These are phyloP conservation scores for Oppia nitens DNA, from an alignment of 1,140 invertebrate species.

Conservation along the genomic window DNA sequence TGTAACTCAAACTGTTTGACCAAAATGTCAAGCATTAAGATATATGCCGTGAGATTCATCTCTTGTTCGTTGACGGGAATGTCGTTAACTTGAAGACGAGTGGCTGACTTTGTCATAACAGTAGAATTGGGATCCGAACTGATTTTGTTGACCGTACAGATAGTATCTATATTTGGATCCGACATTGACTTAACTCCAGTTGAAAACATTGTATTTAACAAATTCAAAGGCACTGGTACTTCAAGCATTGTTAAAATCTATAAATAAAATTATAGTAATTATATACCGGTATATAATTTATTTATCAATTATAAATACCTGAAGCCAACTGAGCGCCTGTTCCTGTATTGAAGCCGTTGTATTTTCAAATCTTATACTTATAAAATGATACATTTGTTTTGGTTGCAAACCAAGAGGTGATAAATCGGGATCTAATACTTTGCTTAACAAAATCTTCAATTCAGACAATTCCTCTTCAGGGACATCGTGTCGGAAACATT, in stretches of 20 bases:
- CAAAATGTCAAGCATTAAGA: constrained; percentile 87
- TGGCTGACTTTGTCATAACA: neutral
- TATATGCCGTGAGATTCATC: constrained; percentile 60
- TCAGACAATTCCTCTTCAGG: constrained; percentile 77
- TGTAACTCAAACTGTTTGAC: constrained; percentile 93
- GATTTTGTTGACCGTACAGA: neutral
- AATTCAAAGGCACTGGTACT: constrained; percentile 64
- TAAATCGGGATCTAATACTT: constrained; percentile 91
- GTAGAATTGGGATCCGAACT: neutral
- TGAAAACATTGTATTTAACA: constrained; percentile 73
- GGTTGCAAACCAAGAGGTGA: constrained; percentile 83
- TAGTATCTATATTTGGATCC: neutral
- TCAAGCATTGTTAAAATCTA: constrained; percentile 68
- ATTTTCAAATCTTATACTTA: constrained; percentile 65
- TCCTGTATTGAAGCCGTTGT: constrained; percentile 71
- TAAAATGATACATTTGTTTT: constrained; percentile 86
- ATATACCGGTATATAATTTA: too few relatives aligned
- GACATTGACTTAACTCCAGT: constrained; percentile 43
- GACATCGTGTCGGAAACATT: constrained; percentile 86
- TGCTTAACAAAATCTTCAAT: constrained; percentile 76
- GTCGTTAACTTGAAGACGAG: neutral
- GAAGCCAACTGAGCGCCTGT: constrained; percentile 86
- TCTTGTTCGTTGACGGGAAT: constrained; percentile 1
- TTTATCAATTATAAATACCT: constrained; percentile 49
- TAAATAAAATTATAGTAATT: constrained; percentile 23